A percentile compares a stretch with the other conserved stretches of the same genome.
phyloP scores from a whole-genome alignment of 2,888 invertebrate genomes.

The Philonicus albiceps region DNA sequence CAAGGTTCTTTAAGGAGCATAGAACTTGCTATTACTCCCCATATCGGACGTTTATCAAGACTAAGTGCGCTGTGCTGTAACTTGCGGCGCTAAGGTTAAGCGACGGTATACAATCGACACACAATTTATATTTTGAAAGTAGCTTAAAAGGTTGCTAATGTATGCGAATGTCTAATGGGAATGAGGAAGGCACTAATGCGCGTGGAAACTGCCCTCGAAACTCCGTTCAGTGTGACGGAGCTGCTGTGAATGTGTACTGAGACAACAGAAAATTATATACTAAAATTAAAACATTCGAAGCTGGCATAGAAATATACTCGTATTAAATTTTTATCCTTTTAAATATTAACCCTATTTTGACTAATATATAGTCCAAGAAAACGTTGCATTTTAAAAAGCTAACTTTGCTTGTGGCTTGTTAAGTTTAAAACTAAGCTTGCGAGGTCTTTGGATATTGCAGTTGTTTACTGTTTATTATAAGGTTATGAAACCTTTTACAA shows the following conservation, averaged over 20 bases:
- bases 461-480: too few relatives aligned
- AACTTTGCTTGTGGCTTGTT: too few relatives aligned
- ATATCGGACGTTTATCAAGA: conserved; percentile 4
- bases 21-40: conserved; percentile 7
- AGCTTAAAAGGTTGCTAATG: background rate
- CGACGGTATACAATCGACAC: conserved; percentile 10
- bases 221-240: background rate
- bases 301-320: background rate
- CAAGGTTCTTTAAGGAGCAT: conserved; percentile 32
- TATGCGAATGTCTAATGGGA: background rate
- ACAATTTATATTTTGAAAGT: conserved; percentile 12
- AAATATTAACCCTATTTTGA: too few relatives aligned
- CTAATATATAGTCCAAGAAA: too few relatives aligned
- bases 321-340: too few relatives aligned
- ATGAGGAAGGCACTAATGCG: background rate
- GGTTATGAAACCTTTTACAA: too few relatives aligned
- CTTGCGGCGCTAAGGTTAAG: background rate
- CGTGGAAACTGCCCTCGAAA: background rate
- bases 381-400: too few relatives aligned
- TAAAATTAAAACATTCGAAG: background rate
- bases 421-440: too few relatives aligned
- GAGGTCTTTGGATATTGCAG: too few relatives aligned
- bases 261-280: background rate
- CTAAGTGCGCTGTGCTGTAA: background rate
- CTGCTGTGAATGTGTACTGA: background rate